phyloP scores from a whole-genome alignment of 2,113 vertebrate genomes.

The Gulo gulo region DNA sequence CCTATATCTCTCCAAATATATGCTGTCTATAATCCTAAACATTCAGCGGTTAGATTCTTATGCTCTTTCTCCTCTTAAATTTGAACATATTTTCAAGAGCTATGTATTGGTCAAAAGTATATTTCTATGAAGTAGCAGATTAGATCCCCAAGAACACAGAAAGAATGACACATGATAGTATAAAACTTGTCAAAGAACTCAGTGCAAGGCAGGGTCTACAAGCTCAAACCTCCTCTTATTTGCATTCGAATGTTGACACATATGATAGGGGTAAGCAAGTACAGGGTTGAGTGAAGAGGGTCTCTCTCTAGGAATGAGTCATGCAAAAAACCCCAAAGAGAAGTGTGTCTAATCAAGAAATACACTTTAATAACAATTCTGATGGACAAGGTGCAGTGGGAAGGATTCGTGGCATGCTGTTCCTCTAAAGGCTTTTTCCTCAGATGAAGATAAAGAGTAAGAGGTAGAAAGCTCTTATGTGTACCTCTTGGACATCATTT shows the following conservation, averaged over 20 bases:
- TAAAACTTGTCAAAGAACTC: not conserved
- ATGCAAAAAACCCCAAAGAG: not conserved
- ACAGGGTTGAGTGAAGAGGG: accelerated
- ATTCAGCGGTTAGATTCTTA: not conserved
- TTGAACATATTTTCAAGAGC: not conserved
- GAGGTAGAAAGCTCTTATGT: not conserved
- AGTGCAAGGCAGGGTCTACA: not conserved
- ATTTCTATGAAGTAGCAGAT: not conserved
- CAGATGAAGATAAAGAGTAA: not conserved
- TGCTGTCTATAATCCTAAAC: not conserved
- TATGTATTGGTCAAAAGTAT: not conserved
- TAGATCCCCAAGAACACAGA: not conserved
- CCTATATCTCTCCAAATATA: not conserved
- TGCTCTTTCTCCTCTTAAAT: not conserved
- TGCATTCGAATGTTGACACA: not conserved
- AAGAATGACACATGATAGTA: not conserved
- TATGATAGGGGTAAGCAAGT: not conserved
- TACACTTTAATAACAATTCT: not conserved
- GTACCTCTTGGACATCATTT: not conserved
- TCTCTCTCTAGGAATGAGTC: not conserved
- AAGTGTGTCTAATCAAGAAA: not conserved
- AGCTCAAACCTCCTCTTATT: not conserved
- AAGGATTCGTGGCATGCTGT: not conserved
- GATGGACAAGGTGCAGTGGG: accelerated
- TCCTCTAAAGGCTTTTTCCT: not conserved